These are phyloP conservation scores for Chloebia gouldiae DNA, from an alignment of 2,113 vertebrate species.

Conservation along the genomic window DNA sequence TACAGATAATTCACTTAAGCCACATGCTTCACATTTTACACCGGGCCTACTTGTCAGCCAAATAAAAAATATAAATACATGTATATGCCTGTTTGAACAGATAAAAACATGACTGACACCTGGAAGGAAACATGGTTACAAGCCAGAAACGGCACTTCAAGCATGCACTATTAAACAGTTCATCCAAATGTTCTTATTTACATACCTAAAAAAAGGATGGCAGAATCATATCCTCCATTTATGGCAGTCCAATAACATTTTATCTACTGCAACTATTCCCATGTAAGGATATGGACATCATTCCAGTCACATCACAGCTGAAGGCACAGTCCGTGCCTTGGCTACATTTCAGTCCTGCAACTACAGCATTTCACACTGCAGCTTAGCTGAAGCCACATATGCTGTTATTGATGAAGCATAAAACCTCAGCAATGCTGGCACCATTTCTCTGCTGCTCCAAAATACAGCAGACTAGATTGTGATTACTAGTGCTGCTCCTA, in stretches of 20 bases:
- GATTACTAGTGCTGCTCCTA: neutral
- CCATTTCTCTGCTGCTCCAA: neutral
- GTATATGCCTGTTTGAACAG: neutral
- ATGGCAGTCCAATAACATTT: neutral
- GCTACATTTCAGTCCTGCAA: neutral
- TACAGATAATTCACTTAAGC: neutral
- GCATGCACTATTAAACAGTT: neutral
- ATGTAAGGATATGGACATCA: neutral
- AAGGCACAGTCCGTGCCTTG: neutral
- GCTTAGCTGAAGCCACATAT: neutral
- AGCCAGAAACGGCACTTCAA: neutral
- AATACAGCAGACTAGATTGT: neutral
- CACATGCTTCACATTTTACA: neutral
- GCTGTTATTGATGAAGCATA: neutral
- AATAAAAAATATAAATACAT: neutral
- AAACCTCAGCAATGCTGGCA: neutral
- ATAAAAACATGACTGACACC: neutral
- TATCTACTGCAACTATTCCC: accelerated
- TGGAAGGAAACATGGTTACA: neutral
- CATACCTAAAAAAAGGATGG: neutral
- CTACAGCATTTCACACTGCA: neutral
- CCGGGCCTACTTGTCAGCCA: neutral
- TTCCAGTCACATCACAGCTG: neutral
- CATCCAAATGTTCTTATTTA: neutral
- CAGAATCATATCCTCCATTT: neutral